A percentile compares a stretch with the other conserved stretches of the same genome.
Conservation (phyloP, 2,113 vertebrate genomes). For the Alethe diademata region DNA sequence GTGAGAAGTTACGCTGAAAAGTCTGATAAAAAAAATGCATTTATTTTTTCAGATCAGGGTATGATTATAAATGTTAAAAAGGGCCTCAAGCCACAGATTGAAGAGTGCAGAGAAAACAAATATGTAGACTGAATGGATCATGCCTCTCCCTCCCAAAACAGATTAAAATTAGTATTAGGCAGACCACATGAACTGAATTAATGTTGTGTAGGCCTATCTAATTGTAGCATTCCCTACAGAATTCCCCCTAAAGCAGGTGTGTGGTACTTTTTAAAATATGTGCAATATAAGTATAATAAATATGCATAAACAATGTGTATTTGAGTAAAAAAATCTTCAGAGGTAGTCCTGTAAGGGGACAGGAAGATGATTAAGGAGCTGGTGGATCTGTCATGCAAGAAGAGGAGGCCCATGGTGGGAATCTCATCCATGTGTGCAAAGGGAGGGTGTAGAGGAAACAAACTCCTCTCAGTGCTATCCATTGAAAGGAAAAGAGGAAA, state of each 20-base stretch:
- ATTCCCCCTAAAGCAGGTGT: neutral
- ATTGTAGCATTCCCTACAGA: neutral
- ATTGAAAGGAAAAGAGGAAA: neutral
- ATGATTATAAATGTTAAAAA: neutral
- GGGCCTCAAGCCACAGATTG: neutral
- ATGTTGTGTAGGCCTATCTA: neutral
- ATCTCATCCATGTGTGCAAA: neutral
- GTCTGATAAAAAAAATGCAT: neutral
- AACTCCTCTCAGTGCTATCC: neutral
- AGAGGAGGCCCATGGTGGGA: neutral
- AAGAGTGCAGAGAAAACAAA: neutral
- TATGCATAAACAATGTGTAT: neutral
- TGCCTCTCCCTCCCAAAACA: neutral
- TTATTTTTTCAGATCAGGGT: neutral
- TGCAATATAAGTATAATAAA: neutral
- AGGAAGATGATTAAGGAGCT: neutral
- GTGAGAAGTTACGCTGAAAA: neutral
- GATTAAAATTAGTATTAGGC: neutral
- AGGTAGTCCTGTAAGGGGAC: neutral
- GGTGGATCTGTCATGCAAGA: neutral
- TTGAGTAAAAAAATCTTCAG: neutral
- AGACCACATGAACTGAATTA: neutral
- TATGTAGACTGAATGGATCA: neutral
- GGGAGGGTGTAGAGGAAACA: neutral
- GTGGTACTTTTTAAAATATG: neutral